Percentiles rank a stretch among this genome's conserved stretches.
These are phyloP conservation scores for Barnardius zonarius DNA, from an alignment of 2,113 vertebrate species.

Conservation along the genomic window DNA sequence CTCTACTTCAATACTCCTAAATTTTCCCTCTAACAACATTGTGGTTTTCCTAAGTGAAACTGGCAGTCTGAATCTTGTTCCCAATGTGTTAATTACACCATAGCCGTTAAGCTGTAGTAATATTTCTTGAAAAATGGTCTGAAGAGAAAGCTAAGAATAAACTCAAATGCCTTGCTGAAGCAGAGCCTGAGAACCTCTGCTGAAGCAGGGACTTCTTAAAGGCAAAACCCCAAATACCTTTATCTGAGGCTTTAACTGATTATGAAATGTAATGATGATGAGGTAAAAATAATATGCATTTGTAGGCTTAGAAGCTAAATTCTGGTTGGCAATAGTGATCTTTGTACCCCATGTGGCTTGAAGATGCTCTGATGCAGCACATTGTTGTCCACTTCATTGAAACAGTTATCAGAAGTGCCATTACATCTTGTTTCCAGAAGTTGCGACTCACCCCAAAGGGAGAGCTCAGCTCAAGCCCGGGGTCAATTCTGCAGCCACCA, in stretches of 20 bases:
- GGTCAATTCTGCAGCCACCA: conserved; percentile 68
- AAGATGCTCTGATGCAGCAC: conserved; percentile 48
- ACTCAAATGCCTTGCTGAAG: not conserved
- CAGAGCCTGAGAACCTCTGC: not conserved
- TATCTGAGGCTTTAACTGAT: not conserved
- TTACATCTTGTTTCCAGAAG: conserved; percentile 61
- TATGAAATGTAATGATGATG: not conserved
- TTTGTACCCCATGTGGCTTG: conserved; percentile 34
- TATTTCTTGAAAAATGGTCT: not conserved
- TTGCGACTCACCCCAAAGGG: conserved; percentile 41
- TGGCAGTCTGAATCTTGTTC: not conserved
- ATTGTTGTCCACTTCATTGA: conserved; percentile 49
- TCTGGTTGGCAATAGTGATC: not conserved
- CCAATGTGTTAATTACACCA: not conserved
- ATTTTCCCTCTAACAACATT: not conserved
- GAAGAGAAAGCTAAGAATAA: not conserved
- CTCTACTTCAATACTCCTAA: not conserved
- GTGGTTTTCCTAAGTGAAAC: not conserved
- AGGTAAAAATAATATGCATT: not conserved
- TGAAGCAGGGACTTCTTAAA: not conserved
- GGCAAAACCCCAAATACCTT: not conserved
- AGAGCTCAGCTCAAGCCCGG: conserved; percentile 59
- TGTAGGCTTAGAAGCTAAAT: not conserved
- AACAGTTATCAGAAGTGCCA: not conserved
- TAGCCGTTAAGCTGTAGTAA: not conserved